Evolutionary conservation across 1,140 invertebrate genomes (phyloP).

Genomic region (Babylonia areolata): DNA sequence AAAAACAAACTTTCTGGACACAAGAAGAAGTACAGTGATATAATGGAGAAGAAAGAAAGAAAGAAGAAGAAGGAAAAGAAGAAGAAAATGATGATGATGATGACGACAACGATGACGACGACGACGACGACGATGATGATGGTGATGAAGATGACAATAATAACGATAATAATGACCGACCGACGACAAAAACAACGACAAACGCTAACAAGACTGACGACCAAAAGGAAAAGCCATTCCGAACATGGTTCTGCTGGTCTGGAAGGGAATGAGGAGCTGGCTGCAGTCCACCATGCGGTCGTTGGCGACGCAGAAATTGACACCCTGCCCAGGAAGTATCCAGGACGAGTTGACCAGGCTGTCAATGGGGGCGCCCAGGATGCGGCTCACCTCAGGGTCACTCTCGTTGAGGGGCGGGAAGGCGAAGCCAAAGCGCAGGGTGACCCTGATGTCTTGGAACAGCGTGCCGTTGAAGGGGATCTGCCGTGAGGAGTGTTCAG

Average conservation of each 20-base stretch:
- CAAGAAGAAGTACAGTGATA: too few species aligned
- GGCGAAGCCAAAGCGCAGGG: background rate
- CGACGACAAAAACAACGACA: too few species aligned
- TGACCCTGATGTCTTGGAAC: background rate
- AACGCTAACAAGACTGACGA: too few species aligned
- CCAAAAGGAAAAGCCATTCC: background rate
- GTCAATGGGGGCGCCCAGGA: background rate
- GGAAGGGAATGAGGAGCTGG: background rate
- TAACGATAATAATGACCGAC: too few species aligned
- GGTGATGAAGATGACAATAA: too few species aligned
- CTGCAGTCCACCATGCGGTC: background rate
- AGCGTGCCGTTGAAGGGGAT: background rate
- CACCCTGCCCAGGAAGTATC: background rate
- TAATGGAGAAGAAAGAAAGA: too few species aligned
- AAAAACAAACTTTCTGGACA: too few species aligned
- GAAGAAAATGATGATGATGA: too few species aligned
- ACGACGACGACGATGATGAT: too few species aligned
- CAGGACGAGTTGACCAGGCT: conserved; percentile 1
- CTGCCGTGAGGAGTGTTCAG: too few species aligned
- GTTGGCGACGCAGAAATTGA: background rate
- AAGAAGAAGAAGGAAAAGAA: too few species aligned
- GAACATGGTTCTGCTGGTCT: background rate
- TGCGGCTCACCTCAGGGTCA: background rate
- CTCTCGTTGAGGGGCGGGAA: background rate
- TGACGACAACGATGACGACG: too few species aligned